Percentiles rank a stretch among this genome's conserved stretches.
Evolutionary conservation across 2,113 vertebrate species (phyloP).

Genomic region (Pycnonotus jocosus): DNA sequence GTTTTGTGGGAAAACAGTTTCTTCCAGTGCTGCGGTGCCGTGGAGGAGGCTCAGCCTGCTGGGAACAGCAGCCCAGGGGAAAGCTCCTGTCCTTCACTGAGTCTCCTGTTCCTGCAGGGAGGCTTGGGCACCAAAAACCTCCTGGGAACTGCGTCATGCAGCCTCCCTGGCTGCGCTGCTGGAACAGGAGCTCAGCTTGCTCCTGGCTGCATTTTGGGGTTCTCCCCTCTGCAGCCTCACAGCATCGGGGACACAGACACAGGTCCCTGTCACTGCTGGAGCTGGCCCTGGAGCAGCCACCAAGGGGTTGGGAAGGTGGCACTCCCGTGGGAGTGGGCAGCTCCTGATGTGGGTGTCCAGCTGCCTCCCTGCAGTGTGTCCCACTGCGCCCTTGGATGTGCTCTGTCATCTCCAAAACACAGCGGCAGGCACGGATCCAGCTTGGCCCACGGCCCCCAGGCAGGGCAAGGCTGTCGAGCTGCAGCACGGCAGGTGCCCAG

Average conservation of each 20-base stretch:
- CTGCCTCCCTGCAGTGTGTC: background rate
- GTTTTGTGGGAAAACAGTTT: background rate
- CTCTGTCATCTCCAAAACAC: background rate
- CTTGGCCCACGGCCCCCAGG: background rate
- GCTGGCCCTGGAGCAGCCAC: background rate
- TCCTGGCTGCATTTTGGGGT: background rate
- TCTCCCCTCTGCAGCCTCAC: background rate
- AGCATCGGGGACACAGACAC: accelerated
- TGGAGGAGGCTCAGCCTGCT: background rate
- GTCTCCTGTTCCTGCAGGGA: background rate
- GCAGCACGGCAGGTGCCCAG: background rate
- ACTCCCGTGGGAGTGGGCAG: background rate
- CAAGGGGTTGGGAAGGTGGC: background rate
- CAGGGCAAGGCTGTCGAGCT: background rate
- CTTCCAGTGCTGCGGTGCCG: accelerated
- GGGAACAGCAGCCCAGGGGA: background rate
- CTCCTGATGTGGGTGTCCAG: background rate
- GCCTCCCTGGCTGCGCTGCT: accelerated
- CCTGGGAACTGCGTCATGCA: background rate
- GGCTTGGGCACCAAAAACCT: background rate
- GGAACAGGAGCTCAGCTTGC: background rate
- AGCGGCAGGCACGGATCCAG: background rate
- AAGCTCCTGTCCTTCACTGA: background rate
- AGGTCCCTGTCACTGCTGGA: background rate
- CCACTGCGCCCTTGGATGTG: background rate